Evolutionary conservation across 2,113 vertebrate species (phyloP).

Genomic region (Anas platyrhynchos): DNA sequence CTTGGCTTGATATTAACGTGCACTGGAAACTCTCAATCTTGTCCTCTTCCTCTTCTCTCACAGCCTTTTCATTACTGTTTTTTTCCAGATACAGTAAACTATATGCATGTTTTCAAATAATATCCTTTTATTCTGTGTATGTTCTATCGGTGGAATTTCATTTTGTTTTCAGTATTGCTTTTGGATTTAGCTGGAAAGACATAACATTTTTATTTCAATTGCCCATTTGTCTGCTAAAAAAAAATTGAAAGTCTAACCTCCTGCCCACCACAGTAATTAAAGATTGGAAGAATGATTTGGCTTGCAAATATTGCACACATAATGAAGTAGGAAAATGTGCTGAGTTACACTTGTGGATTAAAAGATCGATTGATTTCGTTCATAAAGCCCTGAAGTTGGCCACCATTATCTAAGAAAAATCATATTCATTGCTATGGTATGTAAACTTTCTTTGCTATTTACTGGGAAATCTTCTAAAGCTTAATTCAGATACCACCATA

Average conservation of each 20-base stretch:
- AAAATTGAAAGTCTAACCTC: neutral
- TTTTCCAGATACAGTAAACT: neutral
- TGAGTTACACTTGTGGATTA: neutral
- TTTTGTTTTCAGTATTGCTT: neutral
- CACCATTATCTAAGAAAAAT: neutral
- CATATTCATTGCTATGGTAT: neutral
- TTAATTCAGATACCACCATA: neutral
- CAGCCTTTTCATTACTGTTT: neutral
- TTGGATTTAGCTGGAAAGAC: neutral
- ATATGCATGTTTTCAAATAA: neutral
- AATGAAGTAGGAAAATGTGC: neutral
- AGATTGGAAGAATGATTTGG: conserved; percentile 18
- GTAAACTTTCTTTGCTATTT: neutral
- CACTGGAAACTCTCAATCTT: neutral
- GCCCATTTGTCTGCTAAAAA: neutral
- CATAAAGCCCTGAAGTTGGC: neutral
- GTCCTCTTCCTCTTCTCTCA: neutral
- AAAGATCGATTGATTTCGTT: neutral
- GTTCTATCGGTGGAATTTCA: neutral
- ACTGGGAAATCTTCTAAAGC: neutral
- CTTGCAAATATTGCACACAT: neutral
- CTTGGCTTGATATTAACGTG: neutral
- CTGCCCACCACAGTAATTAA: neutral
- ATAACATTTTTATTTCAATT: neutral
- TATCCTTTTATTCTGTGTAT: neutral